Percentiles rank a stretch among this genome's conserved stretches.
These are phyloP conservation scores for Fissipunctia ypsillon DNA, from an alignment of 2,888 invertebrate species.

Conservation along the genomic window DNA sequence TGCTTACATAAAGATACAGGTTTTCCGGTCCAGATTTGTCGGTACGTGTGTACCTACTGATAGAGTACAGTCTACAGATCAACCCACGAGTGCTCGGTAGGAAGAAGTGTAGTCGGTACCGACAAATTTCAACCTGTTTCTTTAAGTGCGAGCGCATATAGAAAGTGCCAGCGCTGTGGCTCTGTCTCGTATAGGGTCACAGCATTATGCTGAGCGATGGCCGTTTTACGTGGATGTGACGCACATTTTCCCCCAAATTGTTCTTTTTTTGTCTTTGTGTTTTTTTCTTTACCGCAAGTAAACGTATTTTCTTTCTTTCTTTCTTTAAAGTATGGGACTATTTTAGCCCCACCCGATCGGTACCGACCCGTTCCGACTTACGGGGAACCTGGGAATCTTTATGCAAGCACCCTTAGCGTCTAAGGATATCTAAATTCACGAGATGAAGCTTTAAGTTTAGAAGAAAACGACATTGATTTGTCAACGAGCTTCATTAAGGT, in stretches of 20 bases:
- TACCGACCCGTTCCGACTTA: too few species aligned
- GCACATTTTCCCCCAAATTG: too few species aligned
- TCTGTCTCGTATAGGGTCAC: too few species aligned
- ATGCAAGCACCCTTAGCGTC: conserved; percentile 18
- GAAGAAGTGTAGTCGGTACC: not conserved
- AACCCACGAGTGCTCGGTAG: not conserved
- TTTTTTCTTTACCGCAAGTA: too few species aligned
- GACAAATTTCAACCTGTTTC: not conserved
- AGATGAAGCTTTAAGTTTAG: conserved; percentile 57
- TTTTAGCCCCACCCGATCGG: too few species aligned
- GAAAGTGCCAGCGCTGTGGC: too few species aligned
- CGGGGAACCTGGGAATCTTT: not conserved
- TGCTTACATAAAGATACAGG: not conserved
- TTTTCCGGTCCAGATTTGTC: not conserved
- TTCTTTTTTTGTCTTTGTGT: too few species aligned
- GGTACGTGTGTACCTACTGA: not conserved
- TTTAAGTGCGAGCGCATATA: not conserved
- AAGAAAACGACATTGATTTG: conserved; percentile 56
- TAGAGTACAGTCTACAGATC: not conserved
- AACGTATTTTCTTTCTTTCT: too few species aligned
- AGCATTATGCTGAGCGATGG: too few species aligned
- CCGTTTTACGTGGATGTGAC: too few species aligned
- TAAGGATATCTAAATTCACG: conserved; percentile 56
- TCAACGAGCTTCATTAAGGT: conserved; percentile 52
- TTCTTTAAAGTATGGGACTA: too few species aligned